Percentiles rank a stretch among this genome's conserved stretches.
These are phyloP conservation scores for Osmerus eperlanus DNA, from an alignment of 2,113 vertebrate genomes.

Conservation along the genomic window DNA sequence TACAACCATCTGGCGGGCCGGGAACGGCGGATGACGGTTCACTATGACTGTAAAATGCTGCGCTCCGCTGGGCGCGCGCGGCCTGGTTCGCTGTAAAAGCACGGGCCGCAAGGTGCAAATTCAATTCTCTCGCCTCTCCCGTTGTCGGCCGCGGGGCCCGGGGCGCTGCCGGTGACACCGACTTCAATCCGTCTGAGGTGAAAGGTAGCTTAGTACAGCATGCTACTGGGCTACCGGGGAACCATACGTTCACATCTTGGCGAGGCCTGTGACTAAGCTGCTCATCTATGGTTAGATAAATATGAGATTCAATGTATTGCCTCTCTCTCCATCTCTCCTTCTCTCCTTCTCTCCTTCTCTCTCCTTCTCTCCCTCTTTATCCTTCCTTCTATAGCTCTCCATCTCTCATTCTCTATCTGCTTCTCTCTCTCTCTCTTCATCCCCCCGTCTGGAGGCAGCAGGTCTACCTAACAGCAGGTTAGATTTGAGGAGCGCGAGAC, in stretches of 20 bases:
- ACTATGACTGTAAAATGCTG: slow-evolving; percentile 44
- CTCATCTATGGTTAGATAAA: no score
- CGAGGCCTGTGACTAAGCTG: no score
- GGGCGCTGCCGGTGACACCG: slow-evolving; percentile 34
- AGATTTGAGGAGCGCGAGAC: slow-evolving; percentile 28
- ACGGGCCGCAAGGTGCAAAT: slow-evolving; percentile 33
- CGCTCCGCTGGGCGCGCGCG: slow-evolving; percentile 6
- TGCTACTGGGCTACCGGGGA: no score
- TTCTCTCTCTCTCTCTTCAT: slow-evolving; percentile 2
- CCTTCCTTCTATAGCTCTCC: no score
- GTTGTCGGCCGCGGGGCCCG: slow-evolving; percentile 25
- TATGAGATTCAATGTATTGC: no score
- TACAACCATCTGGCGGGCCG: slow-evolving; percentile 39
- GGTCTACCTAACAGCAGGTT: slow-evolving; percentile 1
- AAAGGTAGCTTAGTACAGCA: no score
- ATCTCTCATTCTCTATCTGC: no score
- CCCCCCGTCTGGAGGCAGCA: background rate
- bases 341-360: slow-evolving; percentile 9
- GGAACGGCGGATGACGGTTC: slow-evolving; percentile 38
- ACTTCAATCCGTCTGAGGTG: slow-evolving; percentile 5
- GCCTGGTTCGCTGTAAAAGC: slow-evolving; percentile 37
- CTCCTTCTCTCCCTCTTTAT: background rate
- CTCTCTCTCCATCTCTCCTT: background rate
- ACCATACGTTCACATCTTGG: no score
- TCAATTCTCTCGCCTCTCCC: slow-evolving; percentile 30